A percentile compares a stretch with the other conserved stretches of the same genome.
Evolutionary conservation across 2,797 vertebrate genomes (phyloP).

Genomic region (Siniperca scherzeri): DNA sequence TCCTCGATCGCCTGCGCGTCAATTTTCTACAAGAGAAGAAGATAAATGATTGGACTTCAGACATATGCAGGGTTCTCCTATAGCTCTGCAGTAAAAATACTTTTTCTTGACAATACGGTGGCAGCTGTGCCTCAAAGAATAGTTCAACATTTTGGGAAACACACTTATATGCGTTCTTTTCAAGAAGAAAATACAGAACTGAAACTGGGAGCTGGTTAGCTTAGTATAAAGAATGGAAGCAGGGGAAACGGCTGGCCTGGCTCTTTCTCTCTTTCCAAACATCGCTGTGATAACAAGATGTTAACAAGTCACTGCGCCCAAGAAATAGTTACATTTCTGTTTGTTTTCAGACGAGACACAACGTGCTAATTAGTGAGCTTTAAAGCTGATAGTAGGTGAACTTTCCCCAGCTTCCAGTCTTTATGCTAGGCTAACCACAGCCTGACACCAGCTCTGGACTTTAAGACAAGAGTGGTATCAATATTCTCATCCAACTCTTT

Average conservation of each 20-base stretch:
- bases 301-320: neutral
- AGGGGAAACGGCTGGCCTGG: too few relatives aligned
- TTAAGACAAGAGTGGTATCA: too few relatives aligned
- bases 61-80: neutral
- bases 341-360: too few relatives aligned
- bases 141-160: neutral
- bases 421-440: too few relatives aligned
- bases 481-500: too few relatives aligned
- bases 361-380: neutral
- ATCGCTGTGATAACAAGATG: neutral
- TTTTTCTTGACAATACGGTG: neutral
- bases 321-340: too few relatives aligned
- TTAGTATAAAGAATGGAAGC: neutral
- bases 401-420: too few relatives aligned
- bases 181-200: neutral
- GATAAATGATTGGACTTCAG: neutral
- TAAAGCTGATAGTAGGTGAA: neutral
- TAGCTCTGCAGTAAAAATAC: neutral
- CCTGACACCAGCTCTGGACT: too few relatives aligned
- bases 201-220: neutral
- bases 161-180: too few relatives aligned
- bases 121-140: neutral
- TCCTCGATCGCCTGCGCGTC: constrained; percentile 99
- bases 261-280: too few relatives aligned
- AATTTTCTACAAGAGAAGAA: constrained; percentile 89